These are phyloP conservation scores for Aleiodes sp. DNA, from an alignment of 1,140 invertebrate species.

Conservation along the genomic window DNA sequence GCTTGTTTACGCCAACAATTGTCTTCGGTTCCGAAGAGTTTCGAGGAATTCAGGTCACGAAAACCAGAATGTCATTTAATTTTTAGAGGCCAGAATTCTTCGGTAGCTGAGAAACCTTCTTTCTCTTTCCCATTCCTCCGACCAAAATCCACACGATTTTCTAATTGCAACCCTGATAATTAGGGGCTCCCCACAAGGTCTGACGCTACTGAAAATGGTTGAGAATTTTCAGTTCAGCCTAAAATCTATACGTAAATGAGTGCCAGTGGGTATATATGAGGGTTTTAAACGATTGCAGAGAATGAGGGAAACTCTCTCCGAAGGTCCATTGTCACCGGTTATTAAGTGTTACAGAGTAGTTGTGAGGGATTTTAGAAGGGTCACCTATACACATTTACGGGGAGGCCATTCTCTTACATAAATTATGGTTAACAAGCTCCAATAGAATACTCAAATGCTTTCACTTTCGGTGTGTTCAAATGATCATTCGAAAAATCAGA, in stretches of 20 bases:
- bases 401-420: conserved; percentile 7
- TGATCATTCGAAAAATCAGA: too few species aligned
- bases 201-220: conserved; percentile 9
- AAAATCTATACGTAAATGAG: background rate
- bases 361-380: background rate
- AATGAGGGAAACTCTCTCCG: background rate
- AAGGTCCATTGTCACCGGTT: conserved; percentile 1
- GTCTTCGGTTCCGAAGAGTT: too few species aligned
- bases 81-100: conserved; percentile 4
- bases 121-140: too few species aligned
- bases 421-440: too few species aligned
- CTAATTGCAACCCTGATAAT: conserved; percentile 48
- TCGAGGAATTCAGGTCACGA: too few species aligned
- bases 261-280: background rate
- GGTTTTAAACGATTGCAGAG: background rate
- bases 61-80: conserved; percentile 39
- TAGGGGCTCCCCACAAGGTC: conserved; percentile 31
- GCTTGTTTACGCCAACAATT: too few species aligned
- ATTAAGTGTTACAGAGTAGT: background rate
- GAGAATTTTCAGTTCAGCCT: background rate
- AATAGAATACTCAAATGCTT: too few species aligned
- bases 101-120: background rate
- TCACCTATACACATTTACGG: background rate
- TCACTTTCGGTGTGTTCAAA: too few species aligned
- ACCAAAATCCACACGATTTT: conserved; percentile 42